Evolutionary conservation across 1,140 invertebrate genomes (phyloP).

Genomic region (Neodiprion lecontei): DNA sequence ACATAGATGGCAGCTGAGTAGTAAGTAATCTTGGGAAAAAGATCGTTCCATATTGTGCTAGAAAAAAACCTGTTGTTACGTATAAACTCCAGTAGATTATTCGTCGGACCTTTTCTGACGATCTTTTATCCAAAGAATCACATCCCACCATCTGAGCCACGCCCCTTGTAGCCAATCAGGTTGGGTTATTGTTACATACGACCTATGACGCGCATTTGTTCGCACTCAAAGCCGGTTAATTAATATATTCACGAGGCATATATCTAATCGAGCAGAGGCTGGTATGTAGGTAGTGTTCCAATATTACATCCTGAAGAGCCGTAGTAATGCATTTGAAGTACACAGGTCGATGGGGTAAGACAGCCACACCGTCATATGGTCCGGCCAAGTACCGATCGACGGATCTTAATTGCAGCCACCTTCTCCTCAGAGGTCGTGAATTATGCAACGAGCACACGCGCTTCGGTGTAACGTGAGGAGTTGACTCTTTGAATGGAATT

Average conservation of each 20-base stretch:
- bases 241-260: neutral
- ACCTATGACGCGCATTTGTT: neutral
- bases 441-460: neutral
- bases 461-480: neutral
- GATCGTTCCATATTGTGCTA: too few relatives aligned
- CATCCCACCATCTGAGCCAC: neutral
- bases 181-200: neutral
- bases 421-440: neutral
- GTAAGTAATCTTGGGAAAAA: too few relatives aligned
- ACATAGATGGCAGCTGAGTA: too few relatives aligned
- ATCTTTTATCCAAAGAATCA: neutral
- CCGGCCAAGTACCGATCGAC: neutral
- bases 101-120: neutral
- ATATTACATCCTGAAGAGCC: neutral
- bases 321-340: neutral
- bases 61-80: too few relatives aligned
- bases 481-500: neutral
- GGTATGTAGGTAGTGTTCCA: neutral
- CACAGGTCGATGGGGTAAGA: neutral
- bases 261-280: too few relatives aligned
- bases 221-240: neutral
- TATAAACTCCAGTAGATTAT: too few relatives aligned
- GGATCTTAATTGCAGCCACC: slow-evolving; percentile 1
- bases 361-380: neutral
- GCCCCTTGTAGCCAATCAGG: neutral